These are phyloP conservation scores for Camptogramma bilineatum DNA, from an alignment of 2,888 invertebrate genomes.

Conservation along the genomic window DNA sequence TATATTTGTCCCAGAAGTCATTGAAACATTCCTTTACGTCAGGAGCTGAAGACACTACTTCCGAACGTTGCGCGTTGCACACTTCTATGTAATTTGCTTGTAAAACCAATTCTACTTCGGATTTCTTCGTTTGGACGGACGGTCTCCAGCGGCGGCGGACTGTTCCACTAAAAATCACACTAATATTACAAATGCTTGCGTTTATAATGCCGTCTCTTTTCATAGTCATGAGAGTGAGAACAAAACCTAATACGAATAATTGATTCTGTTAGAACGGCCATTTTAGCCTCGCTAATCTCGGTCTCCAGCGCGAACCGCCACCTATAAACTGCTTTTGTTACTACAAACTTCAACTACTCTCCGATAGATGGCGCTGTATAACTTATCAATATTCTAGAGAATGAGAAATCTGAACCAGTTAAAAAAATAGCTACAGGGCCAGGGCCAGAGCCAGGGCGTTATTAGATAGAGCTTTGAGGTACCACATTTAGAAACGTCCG, in stretches of 20 bases:
- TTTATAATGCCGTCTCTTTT: too few species aligned
- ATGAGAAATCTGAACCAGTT: too few species aligned
- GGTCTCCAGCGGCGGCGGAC: constrained; percentile 91
- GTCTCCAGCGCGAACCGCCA: neutral
- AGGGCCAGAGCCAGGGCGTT: too few species aligned
- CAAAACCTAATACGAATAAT: too few species aligned
- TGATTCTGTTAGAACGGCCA: too few species aligned
- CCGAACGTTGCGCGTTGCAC: constrained; percentile 79
- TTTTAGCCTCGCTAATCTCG: too few species aligned
- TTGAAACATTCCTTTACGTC: constrained; percentile 89
- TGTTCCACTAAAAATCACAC: constrained; percentile 86
- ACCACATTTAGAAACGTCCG: too few species aligned
- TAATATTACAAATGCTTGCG: too few species aligned
- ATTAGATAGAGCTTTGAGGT: too few species aligned
- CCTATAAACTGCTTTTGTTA: neutral
- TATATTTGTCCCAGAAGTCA: constrained; percentile 89
- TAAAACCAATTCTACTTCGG: constrained; percentile 89
- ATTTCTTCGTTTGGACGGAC: constrained; percentile 83
- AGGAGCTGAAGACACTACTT: constrained; percentile 83
- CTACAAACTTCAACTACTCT: constrained; percentile 5
- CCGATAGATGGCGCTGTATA: constrained; percentile 12
- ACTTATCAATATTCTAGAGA: neutral
- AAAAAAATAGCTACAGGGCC: too few species aligned
- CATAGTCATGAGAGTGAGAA: too few species aligned
- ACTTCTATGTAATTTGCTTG: constrained; percentile 90